These are phyloP conservation scores for Polyploca ridens DNA, from an alignment of 2,888 invertebrate genomes.

Conservation along the genomic window DNA sequence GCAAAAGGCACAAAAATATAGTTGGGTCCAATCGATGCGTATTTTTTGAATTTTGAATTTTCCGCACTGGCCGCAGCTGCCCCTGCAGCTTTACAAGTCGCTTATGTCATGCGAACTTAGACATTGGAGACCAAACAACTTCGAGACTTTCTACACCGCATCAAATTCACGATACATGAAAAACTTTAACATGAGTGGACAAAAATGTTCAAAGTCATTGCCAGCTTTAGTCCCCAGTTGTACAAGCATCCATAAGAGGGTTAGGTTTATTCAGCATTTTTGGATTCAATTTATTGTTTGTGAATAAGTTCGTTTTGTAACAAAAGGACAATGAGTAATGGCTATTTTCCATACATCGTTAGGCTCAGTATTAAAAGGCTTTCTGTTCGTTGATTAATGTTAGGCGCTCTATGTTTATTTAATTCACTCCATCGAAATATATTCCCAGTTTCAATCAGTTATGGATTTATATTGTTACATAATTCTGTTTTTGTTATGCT, in stretches of 20 bases:
- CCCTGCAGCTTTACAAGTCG: too few species aligned
- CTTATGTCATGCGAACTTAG: constrained; percentile 51
- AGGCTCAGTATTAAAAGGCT: constrained; percentile 5
- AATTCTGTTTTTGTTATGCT: not conserved
- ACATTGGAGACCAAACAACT: constrained; percentile 53
- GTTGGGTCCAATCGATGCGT: too few species aligned
- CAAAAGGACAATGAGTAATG: not conserved
- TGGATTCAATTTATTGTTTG: not conserved
- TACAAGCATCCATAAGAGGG: not conserved
- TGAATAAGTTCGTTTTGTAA: not conserved
- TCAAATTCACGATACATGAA: constrained; percentile 35
- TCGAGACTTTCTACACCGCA: constrained; percentile 35
- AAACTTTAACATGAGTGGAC: constrained; percentile 30
- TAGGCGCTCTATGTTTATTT: constrained; percentile 7
- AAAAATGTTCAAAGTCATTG: not conserved
- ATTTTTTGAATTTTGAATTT: too few species aligned
- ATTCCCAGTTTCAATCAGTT: not conserved
- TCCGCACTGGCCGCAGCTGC: too few species aligned
- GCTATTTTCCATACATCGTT: constrained; percentile 7
- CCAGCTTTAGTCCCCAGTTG: not conserved
- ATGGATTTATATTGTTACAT: not conserved
- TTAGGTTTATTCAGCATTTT: not conserved
- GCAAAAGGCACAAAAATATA: too few species aligned
- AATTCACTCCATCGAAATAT: constrained; percentile 1
- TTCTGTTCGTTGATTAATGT: constrained; percentile 7